Evolutionary conservation across 2,888 invertebrate species (phyloP).

Genomic region (Isotomurus palustris): DNA sequence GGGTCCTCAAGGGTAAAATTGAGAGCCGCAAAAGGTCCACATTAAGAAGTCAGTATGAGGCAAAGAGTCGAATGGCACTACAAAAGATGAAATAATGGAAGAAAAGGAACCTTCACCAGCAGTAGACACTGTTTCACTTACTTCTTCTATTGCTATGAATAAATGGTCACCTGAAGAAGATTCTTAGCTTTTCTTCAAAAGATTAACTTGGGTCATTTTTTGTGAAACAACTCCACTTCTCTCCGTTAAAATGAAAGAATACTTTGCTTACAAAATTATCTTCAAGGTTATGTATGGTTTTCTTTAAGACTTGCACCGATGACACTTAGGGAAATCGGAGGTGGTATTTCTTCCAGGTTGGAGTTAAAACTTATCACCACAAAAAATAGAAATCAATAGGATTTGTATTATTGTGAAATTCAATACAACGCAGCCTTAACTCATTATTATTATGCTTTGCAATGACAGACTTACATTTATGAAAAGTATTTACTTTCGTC

Average conservation of each 20-base stretch:
- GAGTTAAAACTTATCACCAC: too few relatives aligned
- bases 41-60: slow-evolving; percentile 15
- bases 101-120: too few relatives aligned
- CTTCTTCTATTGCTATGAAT: slow-evolving; percentile 7
- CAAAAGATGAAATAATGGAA: slow-evolving; percentile 11
- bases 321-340: slow-evolving; percentile 8
- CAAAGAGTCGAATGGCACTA: slow-evolving; percentile 9
- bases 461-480: too few relatives aligned
- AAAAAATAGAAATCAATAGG: too few relatives aligned
- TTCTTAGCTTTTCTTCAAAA: background rate
- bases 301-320: too few relatives aligned
- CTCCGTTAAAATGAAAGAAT: background rate
- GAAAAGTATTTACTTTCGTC: too few relatives aligned
- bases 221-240: slow-evolving; percentile 1
- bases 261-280: background rate
- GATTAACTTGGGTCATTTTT: slow-evolving; percentile 15
- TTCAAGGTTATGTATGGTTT: slow-evolving; percentile 18
- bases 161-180: slow-evolving; percentile 5
- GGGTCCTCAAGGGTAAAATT: background rate
- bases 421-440: too few relatives aligned
- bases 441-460: too few relatives aligned
- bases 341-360: too few relatives aligned
- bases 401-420: too few relatives aligned
- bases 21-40: slow-evolving; percentile 13
- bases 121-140: slow-evolving; percentile 8